Base-by-base conservation (phyloP, 2,113 vertebrate species). In the Lophura nycthemera region DNA sequence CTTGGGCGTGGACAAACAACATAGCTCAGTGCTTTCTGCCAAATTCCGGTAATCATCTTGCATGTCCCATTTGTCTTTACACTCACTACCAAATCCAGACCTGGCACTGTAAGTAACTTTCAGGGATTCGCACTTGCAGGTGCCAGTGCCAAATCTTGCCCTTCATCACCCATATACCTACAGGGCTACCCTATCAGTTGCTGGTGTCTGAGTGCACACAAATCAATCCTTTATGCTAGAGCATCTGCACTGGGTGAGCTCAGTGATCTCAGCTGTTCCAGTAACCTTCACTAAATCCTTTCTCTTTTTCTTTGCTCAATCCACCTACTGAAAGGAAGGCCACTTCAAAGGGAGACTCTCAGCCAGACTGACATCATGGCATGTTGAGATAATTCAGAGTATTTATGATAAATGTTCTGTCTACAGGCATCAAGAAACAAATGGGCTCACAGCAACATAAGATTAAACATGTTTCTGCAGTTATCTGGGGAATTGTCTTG, bases 361-460 rank as follows among this genome's bases (percentile, higher is more conserved):
- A 0, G 47, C 80, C 60, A 47, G 76, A 25, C 90, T 89, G 48
- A 90, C 45, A 70, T 81, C 67, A 85, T 56, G 45, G 54, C 69
- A 93, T 30, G 60, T 27, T 90, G 83, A 93, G 83, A 94, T 94
- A 95, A 93, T 88, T 90, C 84, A 77, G 75, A 65, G 47, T 30
- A 90, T 59, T 88, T 91, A 94, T 40, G 67, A 96, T 83, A 90
- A 94, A 92, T 89, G 45, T 81, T 94, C 89, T 73, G 75, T 83
- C 61, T 56, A 63, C 40, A 64, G 45, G 42, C 81, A 95, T 95
- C 74, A 86, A 92, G 57, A 92, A 94, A 93, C 65, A 88, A 90
- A 84, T 0, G 2, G 73, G 12, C 47, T 96, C 67, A 92, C 42
- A 85, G 76, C n/a, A 93, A 94, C 61, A 3, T 57, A 94, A 90